These are phyloP conservation scores for Thecocarcelia acutangulata DNA, from an alignment of 2,888 invertebrate species.

Conservation along the genomic window DNA sequence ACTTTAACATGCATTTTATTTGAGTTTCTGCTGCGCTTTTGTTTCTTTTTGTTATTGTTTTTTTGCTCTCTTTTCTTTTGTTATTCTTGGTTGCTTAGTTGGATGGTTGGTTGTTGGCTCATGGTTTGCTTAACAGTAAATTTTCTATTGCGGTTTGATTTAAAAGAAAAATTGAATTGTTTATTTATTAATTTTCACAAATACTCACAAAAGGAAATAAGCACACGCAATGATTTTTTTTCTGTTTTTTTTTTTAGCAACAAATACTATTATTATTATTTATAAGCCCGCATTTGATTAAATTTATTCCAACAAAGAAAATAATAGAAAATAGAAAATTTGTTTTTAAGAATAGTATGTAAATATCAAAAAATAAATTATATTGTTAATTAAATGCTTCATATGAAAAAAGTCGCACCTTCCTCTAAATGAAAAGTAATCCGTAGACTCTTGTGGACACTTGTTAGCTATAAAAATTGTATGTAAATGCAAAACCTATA, in stretches of 20 bases:
- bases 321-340: too few relatives aligned
- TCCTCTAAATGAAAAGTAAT: too few relatives aligned
- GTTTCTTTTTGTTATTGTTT: not conserved
- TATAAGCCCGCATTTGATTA: not conserved
- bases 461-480: too few relatives aligned
- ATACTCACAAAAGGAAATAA: not conserved
- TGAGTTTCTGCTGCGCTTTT: conserved; percentile 29
- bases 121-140: conserved; percentile 63
- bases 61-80: conserved; percentile 25
- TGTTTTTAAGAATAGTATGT: too few relatives aligned
- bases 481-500: too few relatives aligned
- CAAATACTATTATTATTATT: conserved; percentile 4
- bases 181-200: conserved; percentile 25
- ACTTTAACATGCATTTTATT: conserved; percentile 33
- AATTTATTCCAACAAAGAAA: not conserved
- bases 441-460: too few relatives aligned
- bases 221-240: not conserved
- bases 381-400: too few relatives aligned
- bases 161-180: conserved; percentile 64
- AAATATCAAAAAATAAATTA: too few relatives aligned
- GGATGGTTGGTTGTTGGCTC: conserved; percentile 18
- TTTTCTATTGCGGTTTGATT: conserved; percentile 66
- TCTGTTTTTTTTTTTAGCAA: not conserved
- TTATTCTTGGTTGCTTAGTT: conserved; percentile 29
- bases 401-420: too few relatives aligned